phyloP scores from a whole-genome alignment of 2,113 vertebrate genomes.

The Panurus biarmicus region DNA sequence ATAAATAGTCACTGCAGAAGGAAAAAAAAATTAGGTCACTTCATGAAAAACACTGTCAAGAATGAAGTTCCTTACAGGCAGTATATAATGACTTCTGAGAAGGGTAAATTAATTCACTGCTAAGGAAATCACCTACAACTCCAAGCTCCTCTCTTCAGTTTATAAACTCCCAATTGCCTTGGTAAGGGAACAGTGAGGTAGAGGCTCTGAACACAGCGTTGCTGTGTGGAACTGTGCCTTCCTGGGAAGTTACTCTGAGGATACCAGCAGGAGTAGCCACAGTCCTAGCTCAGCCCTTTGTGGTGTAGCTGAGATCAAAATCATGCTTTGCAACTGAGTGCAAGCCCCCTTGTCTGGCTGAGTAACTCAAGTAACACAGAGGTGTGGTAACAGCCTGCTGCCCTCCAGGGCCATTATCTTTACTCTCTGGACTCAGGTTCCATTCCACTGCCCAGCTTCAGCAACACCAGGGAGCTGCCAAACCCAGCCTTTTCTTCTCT shows the following conservation, averaged over 20 bases:
- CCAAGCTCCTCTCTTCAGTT: not conserved
- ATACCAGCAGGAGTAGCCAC: not conserved
- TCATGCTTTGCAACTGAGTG: not conserved
- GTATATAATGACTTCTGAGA: not conserved
- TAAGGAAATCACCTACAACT: not conserved
- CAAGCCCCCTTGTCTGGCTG: not conserved
- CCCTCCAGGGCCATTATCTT: not conserved
- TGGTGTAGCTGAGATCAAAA: not conserved
- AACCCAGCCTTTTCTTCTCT: not conserved
- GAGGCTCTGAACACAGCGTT: not conserved
- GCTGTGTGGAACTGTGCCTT: not conserved
- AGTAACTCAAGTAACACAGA: not conserved
- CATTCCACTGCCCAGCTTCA: not conserved
- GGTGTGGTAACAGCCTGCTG: not conserved
- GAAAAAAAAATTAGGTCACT: not conserved
- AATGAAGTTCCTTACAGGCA: not conserved
- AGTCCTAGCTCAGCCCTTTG: not conserved
- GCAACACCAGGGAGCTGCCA: not conserved
- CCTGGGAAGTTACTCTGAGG: not conserved
- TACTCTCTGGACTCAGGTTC: not conserved
- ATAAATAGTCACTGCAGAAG: conserved; percentile 94
- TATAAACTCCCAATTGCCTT: not conserved
- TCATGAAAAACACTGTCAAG: not conserved
- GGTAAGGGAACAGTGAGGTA: not conserved
- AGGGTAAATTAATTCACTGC: not conserved